These are phyloP conservation scores for Casuarius casuarius DNA, from an alignment of 2,113 vertebrate species.

Conservation along the genomic window DNA sequence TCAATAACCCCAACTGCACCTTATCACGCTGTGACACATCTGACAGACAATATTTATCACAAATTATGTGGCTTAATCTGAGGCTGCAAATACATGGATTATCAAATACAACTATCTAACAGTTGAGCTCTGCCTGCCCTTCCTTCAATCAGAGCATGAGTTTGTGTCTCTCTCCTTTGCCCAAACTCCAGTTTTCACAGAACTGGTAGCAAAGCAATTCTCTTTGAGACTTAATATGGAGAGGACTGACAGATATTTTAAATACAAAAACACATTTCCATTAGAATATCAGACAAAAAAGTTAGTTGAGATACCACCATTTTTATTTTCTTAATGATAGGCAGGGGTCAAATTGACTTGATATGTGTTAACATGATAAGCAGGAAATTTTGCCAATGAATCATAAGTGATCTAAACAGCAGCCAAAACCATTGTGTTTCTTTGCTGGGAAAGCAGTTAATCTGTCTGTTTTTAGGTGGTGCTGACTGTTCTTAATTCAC, in stretches of 20 bases:
- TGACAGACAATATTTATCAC: neutral
- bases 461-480: neutral
- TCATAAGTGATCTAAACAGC: neutral
- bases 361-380: neutral
- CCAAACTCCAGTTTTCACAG: neutral
- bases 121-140: neutral
- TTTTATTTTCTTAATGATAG: neutral
- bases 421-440: neutral
- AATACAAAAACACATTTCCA: neutral
- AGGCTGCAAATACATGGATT: neutral
- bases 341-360: neutral
- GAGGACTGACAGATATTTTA: neutral
- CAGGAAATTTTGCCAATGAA: neutral
- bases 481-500: neutral
- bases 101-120: neutral
- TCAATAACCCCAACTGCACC: neutral
- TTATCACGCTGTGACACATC: neutral
- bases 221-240: neutral
- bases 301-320: neutral
- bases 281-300: neutral
- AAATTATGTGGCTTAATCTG: neutral
- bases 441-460: neutral
- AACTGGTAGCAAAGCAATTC: neutral
- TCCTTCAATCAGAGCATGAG: neutral
- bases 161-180: neutral